phyloP scores from a whole-genome alignment of 1,140 invertebrate genomes.

The Oryctes rhinoceros region DNA sequence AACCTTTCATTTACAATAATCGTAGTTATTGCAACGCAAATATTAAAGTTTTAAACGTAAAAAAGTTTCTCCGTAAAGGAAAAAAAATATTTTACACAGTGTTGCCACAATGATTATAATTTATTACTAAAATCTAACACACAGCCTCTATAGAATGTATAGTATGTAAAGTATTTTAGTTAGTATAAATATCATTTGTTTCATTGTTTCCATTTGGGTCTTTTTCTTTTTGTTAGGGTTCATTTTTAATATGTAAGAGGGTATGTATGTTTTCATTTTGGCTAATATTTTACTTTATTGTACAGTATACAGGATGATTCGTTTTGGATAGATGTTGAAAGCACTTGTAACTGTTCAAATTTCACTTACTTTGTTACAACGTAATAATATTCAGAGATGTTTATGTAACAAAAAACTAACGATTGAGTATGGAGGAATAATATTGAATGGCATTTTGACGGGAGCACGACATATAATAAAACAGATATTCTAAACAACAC shows the following conservation, averaged over 20 bases:
- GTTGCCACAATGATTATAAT: constrained; percentile 27
- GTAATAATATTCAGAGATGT: too few species aligned
- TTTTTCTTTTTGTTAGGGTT: background rate
- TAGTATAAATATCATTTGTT: constrained; percentile 38
- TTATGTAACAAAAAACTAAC: too few species aligned
- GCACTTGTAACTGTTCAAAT: too few species aligned
- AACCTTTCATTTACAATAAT: background rate
- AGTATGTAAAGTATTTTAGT: constrained; percentile 46
- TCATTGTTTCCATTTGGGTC: constrained; percentile 11
- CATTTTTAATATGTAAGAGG: constrained; percentile 5
- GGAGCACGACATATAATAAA: too few species aligned
- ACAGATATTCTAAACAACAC: too few species aligned
- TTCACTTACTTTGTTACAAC: too few species aligned
- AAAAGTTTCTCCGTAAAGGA: background rate
- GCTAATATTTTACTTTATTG: background rate
- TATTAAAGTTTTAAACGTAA: background rate
- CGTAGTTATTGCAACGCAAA: background rate
- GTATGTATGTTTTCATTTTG: constrained; percentile 1
- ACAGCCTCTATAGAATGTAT: constrained; percentile 59
- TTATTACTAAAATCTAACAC: constrained; percentile 57
- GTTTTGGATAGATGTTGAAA: background rate
- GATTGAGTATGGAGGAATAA: too few species aligned
- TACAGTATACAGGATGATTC: background rate
- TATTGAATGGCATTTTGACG: too few species aligned
- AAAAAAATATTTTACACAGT: constrained; percentile 1